Conservation (phyloP, 2,797 vertebrate species). For the Premnoplex brunnescens region DNA sequence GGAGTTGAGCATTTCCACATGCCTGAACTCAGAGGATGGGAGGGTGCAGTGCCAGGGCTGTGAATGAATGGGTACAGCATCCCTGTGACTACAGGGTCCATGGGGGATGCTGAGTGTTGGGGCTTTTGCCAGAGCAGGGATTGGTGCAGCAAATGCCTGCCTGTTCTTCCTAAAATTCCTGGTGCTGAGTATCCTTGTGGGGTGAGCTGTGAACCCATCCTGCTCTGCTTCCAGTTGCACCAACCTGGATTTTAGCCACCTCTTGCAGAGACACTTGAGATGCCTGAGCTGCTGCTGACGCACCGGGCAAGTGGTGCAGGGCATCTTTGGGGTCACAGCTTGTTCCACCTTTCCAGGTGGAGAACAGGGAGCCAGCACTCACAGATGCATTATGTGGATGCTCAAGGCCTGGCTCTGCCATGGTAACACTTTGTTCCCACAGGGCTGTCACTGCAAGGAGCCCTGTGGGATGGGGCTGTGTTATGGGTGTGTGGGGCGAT, state of each 20-base stretch:
- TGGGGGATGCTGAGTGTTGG: neutral
- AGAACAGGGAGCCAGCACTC: neutral
- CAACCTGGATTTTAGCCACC: neutral
- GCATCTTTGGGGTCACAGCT: neutral
- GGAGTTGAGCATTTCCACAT: neutral
- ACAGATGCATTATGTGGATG: neutral
- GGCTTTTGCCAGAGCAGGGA: neutral
- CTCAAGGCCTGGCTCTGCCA: neutral
- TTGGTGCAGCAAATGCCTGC: neutral
- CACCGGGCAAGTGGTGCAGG: rapidly evolving
- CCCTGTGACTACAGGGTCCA: rapidly evolving
- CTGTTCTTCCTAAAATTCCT: neutral
- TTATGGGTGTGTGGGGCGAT: neutral
- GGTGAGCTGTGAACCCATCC: rapidly evolving
- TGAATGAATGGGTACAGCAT: neutral
- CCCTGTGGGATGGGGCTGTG: neutral
- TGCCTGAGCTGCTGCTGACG: neutral
- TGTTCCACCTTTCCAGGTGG: neutral
- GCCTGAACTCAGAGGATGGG: neutral
- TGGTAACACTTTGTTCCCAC: neutral
- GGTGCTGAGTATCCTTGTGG: neutral
- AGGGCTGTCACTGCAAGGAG: rapidly evolving
- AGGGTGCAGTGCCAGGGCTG: neutral
- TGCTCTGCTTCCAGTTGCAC: neutral
- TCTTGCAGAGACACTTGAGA: neutral